These are phyloP conservation scores for Oscheius sp. DNA, from an alignment of 1,140 invertebrate species.

Conservation along the genomic window DNA sequence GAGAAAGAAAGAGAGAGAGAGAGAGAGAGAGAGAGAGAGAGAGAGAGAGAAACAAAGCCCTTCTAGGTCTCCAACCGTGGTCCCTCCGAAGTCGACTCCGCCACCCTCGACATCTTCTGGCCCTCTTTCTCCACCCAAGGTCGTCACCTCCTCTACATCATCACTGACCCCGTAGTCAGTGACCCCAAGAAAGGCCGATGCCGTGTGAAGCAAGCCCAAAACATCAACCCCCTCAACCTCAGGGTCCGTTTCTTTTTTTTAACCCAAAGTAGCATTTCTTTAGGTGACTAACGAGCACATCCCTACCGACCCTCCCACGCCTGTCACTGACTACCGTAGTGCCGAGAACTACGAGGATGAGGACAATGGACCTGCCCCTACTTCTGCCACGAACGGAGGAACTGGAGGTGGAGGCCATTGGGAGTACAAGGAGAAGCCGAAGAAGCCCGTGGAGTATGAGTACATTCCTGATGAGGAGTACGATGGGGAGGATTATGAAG, in stretches of 20 bases:
- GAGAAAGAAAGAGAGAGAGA: neutral
- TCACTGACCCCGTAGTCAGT: conserved; percentile 56
- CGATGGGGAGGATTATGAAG: conserved; percentile 25
- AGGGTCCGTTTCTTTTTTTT: conserved; percentile 38
- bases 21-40: conserved; percentile 1
- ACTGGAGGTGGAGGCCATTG: conserved; percentile 10
- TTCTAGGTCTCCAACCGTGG: conserved; percentile 52
- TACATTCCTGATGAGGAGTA: conserved; percentile 34
- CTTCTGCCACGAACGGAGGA: neutral
- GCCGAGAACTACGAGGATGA: conserved; percentile 26
- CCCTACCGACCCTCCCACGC: conserved; percentile 42
- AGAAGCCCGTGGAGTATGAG: conserved; percentile 30
- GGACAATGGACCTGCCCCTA: conserved; percentile 1
- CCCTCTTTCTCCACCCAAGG: conserved; percentile 55
- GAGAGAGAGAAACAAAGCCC: neutral
- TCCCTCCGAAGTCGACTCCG: conserved; percentile 52
- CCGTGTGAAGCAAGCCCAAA: conserved; percentile 54
- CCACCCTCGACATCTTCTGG: conserved; percentile 59
- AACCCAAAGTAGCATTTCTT: conserved; percentile 5
- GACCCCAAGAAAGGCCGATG: conserved; percentile 53
- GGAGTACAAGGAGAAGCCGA: conserved; percentile 23
- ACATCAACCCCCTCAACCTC: conserved; percentile 55
- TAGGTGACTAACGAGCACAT: conserved; percentile 58
- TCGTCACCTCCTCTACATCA: conserved; percentile 56
- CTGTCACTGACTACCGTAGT: conserved; percentile 12